Base-by-base conservation (phyloP, 1,140 invertebrate species). In the Aphelinus atriplicis region DNA sequence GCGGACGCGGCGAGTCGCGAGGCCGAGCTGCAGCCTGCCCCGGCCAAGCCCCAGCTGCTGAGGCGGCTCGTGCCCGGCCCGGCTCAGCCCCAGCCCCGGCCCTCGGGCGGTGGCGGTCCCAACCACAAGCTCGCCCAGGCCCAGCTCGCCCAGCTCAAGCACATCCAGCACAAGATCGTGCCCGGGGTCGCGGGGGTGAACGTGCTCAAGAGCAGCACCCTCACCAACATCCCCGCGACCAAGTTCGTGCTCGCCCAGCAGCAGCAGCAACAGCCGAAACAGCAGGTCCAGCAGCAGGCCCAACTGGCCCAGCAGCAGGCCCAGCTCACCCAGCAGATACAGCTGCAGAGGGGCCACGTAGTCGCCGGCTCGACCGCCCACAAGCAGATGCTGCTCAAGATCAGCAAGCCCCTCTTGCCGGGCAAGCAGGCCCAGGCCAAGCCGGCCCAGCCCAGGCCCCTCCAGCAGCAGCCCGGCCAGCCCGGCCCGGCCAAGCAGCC, bases 181-280 rank as follows among this genome's bases (percentile, higher is more conserved):
- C 26, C 26, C 26, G 26, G 26, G 26, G 26, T 26, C 43, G 73
- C 55, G 1, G 65, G 57, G 7, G 45, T 82, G 3, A 87, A 85
- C 10, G 84, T 87, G 4, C 84, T 85, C 61, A 87, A 88, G 43
- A 88, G 87, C 45, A 88, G 81, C 45, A 85, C 82, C 61, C 80
- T 79, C 5, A 83, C 80, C 43, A 85, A 83, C 64, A 81, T 79
- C n/a, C 83, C 80, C 47, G 80, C 85, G 10, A 71, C 76, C 2
- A 85, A 83, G 47, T 26, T 26, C 26, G 26, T 26, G 26, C 26
- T 26, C 26, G 26, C 26, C 26, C 26, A 26, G 26, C 26, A 81
- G 71, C 81, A 81, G 42, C 83, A 75, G 51, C 79, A 80, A 0
- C 81, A 80, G 7, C 81, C 81, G 56, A 83, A 75, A 74, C 67